Evolutionary conservation across 2,113 vertebrate species (phyloP).

Genomic region (Halcyon malimbica): DNA sequence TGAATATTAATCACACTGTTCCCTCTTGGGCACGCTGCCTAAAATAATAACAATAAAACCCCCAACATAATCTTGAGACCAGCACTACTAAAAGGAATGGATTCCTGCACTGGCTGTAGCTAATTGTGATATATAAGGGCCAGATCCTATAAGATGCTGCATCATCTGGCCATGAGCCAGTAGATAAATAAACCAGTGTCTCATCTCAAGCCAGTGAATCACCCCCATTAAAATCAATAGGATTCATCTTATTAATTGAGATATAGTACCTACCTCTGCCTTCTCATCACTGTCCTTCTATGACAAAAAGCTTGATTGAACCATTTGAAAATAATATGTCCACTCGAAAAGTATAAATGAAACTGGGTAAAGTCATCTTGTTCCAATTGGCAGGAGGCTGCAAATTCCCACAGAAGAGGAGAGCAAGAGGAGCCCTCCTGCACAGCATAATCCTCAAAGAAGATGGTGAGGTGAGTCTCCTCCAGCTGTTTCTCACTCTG

Average conservation of each 20-base stretch:
- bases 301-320: not conserved
- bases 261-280: not conserved
- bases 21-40: not conserved
- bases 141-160: not conserved
- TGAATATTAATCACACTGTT: not conserved
- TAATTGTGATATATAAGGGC: not conserved
- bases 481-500: rapidly evolving
- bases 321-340: not conserved
- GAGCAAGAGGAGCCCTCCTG: not conserved
- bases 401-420: not conserved
- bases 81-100: not conserved
- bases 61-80: not conserved
- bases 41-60: not conserved
- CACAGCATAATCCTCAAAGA: not conserved
- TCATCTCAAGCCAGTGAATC: not conserved
- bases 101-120: not conserved
- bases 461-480: not conserved
- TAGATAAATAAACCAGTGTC: not conserved
- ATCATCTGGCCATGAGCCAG: not conserved
- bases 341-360: not conserved
- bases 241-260: slow-evolving; percentile 1
- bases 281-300: not conserved
- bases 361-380: not conserved
- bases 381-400: not conserved
- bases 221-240: not conserved